Evolutionary conservation across 2,113 vertebrate genomes (phyloP).

Genomic region (Vidua macroura): DNA sequence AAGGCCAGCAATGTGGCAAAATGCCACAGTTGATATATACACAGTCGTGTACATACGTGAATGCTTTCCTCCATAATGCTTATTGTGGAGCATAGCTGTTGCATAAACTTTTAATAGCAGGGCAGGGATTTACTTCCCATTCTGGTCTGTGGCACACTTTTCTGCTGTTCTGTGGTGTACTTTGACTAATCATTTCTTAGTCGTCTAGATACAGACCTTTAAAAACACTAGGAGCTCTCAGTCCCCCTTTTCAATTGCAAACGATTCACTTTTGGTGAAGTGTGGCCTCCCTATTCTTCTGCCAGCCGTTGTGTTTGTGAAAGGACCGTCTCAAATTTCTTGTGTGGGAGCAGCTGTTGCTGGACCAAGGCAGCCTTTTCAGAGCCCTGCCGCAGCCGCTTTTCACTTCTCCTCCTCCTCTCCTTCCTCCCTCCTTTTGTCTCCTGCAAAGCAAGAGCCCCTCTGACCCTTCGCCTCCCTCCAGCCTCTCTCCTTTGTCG

Average conservation of each 20-base stretch:
- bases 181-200: slow-evolving; percentile 70
- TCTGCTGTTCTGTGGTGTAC: slow-evolving; percentile 45
- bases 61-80: not conserved
- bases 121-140: slow-evolving; percentile 35
- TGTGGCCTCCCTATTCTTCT: slow-evolving; percentile 80
- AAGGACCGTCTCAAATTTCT: slow-evolving; percentile 92
- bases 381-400: slow-evolving; percentile 64
- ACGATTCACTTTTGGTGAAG: slow-evolving; percentile 77
- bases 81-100: slow-evolving; percentile 12
- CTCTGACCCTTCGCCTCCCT: slow-evolving; percentile 72
- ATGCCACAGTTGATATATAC: not conserved
- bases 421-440: slow-evolving; percentile 73
- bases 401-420: slow-evolving; percentile 69
- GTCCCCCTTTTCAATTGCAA: slow-evolving; percentile 78
- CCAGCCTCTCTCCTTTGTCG: slow-evolving; percentile 70
- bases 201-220: slow-evolving; percentile 72
- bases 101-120: slow-evolving; percentile 56
- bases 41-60: rapidly evolving
- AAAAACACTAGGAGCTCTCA: slow-evolving; percentile 62
- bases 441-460: slow-evolving; percentile 64
- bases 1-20: not conserved
- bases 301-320: slow-evolving; percentile 84
- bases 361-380: slow-evolving; percentile 76
- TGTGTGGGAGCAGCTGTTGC: slow-evolving; percentile 89
- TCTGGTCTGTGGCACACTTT: slow-evolving; percentile 69